Evolutionary conservation across 2,888 invertebrate genomes (phyloP).

Genomic region (Aspidiotus rigidus): DNA sequence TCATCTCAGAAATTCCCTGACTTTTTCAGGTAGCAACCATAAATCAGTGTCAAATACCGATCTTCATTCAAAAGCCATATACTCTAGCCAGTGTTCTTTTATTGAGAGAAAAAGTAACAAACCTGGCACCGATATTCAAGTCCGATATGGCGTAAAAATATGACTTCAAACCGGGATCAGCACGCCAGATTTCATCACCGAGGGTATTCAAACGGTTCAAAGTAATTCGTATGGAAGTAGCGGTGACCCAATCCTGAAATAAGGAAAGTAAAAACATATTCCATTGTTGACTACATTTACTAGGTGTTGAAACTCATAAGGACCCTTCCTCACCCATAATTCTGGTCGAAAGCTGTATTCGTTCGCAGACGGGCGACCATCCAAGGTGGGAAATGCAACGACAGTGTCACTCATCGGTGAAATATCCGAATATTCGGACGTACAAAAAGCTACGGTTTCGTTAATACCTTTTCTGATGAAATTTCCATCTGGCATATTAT

Average conservation of each 20-base stretch:
- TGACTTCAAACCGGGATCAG: slow-evolving; percentile 79
- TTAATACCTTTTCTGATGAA: slow-evolving; percentile 62
- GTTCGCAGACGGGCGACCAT: slow-evolving; percentile 86
- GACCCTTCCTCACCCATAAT: slow-evolving; percentile 60
- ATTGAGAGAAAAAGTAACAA: slow-evolving; percentile 8
- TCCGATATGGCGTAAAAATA: slow-evolving; percentile 94
- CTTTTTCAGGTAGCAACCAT: too few relatives aligned
- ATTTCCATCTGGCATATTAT: slow-evolving; percentile 68
- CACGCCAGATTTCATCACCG: slow-evolving; percentile 93
- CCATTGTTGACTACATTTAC: too few relatives aligned
- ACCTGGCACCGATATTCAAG: slow-evolving; percentile 64
- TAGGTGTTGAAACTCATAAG: too few relatives aligned
- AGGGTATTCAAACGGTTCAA: slow-evolving; percentile 92
- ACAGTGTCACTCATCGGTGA: slow-evolving; percentile 90
- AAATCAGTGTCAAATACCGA: too few relatives aligned
- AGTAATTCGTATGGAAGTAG: slow-evolving; percentile 83
- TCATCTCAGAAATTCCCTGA: too few relatives aligned
- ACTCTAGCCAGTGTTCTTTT: too few relatives aligned
- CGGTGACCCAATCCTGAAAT: slow-evolving; percentile 88
- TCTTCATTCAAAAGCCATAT: too few relatives aligned
- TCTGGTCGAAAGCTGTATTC: slow-evolving; percentile 82
- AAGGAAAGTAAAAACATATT: background rate
- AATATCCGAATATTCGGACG: slow-evolving; percentile 96
- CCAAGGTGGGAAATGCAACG: slow-evolving; percentile 88
- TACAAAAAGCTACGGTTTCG: slow-evolving; percentile 91